Evolutionary conservation across 2,888 invertebrate species (phyloP), one percentile per base, ranked within the genome.

Genomic region (Hydropsyche betteni): DNA sequence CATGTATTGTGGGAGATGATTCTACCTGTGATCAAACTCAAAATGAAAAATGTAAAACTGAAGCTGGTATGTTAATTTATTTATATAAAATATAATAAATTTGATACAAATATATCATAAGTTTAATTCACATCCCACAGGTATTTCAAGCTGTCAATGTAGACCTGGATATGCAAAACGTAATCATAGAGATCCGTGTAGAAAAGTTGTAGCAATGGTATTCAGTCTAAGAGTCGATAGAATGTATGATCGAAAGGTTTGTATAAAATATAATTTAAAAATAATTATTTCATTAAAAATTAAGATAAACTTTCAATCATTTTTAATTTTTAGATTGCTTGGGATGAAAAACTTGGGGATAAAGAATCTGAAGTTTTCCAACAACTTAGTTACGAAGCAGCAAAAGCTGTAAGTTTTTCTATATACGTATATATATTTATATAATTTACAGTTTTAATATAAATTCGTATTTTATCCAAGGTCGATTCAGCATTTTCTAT

Each of bases 1-100:
- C 97, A 0, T 97, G 97, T 81, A 96, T 97, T 24, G 96, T 97
- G 0, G 97, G 96, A 0, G 96, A 97, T 81, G 94, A 95, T 81
- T 92, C 94, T 0, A 96, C 97, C 0, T 97, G 97, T 80, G 96
- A 96, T 82, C 90, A 91, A 74, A 92, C 94, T 0, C 94, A 96
- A 82, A 93, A 95, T 81, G 97, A 97, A 83, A 91, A 92, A 72
- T 97, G 97, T 82, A 90, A 92, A 78, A 97, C 96, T 0, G 95
- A 95, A 84, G 89, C 88, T 77, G 93, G 88, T 83, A 24, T 24
- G 24, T 24, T 24, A 24, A 24, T 24, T 24, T 24, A 24, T 24
- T 24, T 24, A 2, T 24, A 24, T 24, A 24, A 24, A 73, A 69
- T 55, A 58, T 74, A 14, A 24, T 61, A 5, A 5, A 16, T 24